Base-by-base conservation (phyloP, 2,797 vertebrate species). In the Myripristis jacobus region DNA sequence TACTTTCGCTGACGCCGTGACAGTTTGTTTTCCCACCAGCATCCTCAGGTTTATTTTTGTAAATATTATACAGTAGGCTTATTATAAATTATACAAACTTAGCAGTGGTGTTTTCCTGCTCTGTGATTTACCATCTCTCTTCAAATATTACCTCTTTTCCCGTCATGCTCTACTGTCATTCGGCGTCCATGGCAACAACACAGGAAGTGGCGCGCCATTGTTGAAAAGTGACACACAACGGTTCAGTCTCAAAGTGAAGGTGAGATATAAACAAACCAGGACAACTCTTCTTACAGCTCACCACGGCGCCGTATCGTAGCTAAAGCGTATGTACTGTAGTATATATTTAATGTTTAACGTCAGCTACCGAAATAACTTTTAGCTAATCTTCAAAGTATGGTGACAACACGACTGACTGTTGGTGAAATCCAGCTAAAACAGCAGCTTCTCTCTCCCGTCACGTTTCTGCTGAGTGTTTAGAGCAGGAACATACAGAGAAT, bases 181-280 rank as follows among this genome's bases (percentile, higher is more conserved):
- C 70, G 22, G 79, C 78, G 79, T 80, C 86, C 83, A 62, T 87
- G 44, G 85, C 67, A 84, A 89, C 88, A 27, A 43, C 29, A 52
- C 80, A 82, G 87, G 88, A 93, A 89, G 91, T 92, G 86, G 78
- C 90, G 90, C 87, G 82, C 73, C 48, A 88, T 70, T 19, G 56
- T 90, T 87, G 53, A 83, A 87, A 88, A 87, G 22, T 64, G 62
- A 61, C 74, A 58, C 47, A 31, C 21, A 24, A 51, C 21, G 1
- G 19, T 21, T 19, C 24, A 36, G 6, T 16, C 9, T 18, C 11
- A 0, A 4, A 66, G 8, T n/a, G n/a, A 19, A 36, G 29, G 3
- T 1, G 16, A 41, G 1, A 18, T 12, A 15, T 0, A 63, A 4
- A 46, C n/a, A 10, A 44, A 19, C 38, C 3, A 16, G 15, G 38